Conservation (phyloP, 2,888 invertebrate genomes). For the Drosophila rellima region DNA sequence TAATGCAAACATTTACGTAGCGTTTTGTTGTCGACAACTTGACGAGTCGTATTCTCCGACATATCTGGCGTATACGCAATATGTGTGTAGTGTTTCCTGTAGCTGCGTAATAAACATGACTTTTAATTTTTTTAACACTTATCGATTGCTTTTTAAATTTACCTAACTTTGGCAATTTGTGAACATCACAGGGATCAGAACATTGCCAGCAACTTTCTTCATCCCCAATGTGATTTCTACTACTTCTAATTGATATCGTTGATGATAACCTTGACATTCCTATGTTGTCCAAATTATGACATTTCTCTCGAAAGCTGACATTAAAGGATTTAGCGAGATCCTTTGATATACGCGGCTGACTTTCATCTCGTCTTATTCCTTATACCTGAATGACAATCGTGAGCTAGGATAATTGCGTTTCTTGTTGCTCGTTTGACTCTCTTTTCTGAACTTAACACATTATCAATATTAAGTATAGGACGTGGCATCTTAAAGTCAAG, state of each 20-base stretch:
- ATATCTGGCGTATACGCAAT: conserved; percentile 56
- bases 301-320: conserved; percentile 3
- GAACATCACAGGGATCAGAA: neutral
- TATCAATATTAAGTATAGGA: conserved; percentile 49
- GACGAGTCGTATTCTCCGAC: conserved; percentile 12
- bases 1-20: conserved; percentile 62
- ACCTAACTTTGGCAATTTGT: neutral
- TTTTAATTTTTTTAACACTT: conserved; percentile 13
- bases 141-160: conserved; percentile 1
- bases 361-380: neutral
- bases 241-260: neutral
- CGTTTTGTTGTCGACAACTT: conserved; percentile 40
- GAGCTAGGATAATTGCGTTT: neutral
- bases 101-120: conserved; percentile 11
- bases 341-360: neutral
- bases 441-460: conserved; percentile 26
- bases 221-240: neutral
- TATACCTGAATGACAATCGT: neutral
- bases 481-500: conserved; percentile 44
- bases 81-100: conserved; percentile 6
- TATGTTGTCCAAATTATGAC: conserved; percentile 9
- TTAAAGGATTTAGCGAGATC: neutral
- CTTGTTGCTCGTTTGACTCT: neutral
- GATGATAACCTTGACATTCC: neutral
- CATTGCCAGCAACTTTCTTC: neutral